Base-by-base conservation (phyloP, 2,888 invertebrate species). In the Dione vanillae region DNA sequence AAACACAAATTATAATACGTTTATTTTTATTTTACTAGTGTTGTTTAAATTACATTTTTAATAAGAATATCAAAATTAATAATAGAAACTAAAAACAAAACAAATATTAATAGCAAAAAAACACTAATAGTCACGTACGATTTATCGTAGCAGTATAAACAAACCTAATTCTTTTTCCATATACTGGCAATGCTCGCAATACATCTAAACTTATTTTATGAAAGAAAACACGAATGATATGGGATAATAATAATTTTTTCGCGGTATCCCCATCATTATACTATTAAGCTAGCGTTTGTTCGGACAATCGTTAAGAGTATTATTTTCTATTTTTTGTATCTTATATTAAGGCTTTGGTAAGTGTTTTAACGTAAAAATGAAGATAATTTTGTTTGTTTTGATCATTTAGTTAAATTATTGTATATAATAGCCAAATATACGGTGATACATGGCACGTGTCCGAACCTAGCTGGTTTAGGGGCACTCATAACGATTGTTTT, bases 241-340 rank as follows among this genome's bases (percentile, higher is more conserved):
- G 77, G 78, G 76, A 71, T 78, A 80, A 76, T 80, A 79, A 77
- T 78, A 79, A 74, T 83, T 82, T 80, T 82, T 83, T 80, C 76
- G 78, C 82, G 81, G 82, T 79, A 82, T 82, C 82, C 80, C 82
- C 77, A 78, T 75, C 78, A 77, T 74, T 76, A 75, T 76, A 75
- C 72, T 65, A 70, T 70, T 70, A 43, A 67, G 67, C 61, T 61
- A 52, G 51, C 61, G 51, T 51, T 67, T 52, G 61, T 61, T 11
- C 43, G 61, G 67, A 16, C 67, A 12, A 35, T 43, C 51, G 43
- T 51, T 61, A 43, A 16, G 35, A 59, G 61, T 72, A 72, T 75
- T 67, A 71, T 70, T 72, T 70, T 61, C 49, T 70, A 66, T 61
- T 61, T 43, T 70, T 66, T 70, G 52, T 61, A 52, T 19, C 45